These are phyloP conservation scores for Darevskia mixta DNA, from an alignment of 2,797 vertebrate genomes.

Conservation along the genomic window DNA sequence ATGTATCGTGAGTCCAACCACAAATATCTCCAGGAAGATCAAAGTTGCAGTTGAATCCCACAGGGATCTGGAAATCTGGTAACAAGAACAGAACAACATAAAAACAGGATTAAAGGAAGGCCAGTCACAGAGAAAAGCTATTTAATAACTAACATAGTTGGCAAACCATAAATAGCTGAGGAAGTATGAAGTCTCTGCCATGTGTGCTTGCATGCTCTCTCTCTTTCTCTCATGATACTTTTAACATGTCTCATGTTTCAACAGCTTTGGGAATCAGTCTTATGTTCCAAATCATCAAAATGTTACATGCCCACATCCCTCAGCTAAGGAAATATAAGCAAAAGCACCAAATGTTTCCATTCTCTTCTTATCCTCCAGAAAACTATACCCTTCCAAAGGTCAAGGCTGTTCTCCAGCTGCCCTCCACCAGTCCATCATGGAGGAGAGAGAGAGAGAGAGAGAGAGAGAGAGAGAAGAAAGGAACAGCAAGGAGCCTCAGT, in stretches of 20 bases:
- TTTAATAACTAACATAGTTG: conserved; percentile 67
- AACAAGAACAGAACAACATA: conserved; percentile 65
- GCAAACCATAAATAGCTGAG: conserved; percentile 60
- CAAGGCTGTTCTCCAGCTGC: conserved; percentile 51
- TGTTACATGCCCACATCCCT: conserved; percentile 66
- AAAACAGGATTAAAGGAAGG: conserved; percentile 62
- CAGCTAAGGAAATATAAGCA: conserved; percentile 74
- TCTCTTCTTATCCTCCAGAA: conserved; percentile 70
- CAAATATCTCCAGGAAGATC: conserved; percentile 87
- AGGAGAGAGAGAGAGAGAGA: no score
- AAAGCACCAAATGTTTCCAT: conserved; percentile 70
- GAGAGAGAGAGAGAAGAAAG: conserved; percentile 49
- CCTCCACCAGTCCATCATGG: conserved; percentile 55
- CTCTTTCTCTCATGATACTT: conserved; percentile 44
- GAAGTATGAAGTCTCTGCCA: conserved; percentile 66
- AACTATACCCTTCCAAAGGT: conserved; percentile 73
- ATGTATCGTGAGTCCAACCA: conserved; percentile 91
- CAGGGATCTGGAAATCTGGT: conserved; percentile 83
- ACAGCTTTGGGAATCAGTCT: conserved; percentile 68
- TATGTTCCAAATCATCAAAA: conserved; percentile 72
- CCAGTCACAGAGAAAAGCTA: conserved; percentile 29
- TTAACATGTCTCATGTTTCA: conserved; percentile 69
- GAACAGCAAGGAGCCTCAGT: conserved; percentile 70
- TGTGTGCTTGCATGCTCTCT: background rate
- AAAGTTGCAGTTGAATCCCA: conserved; percentile 92